Percentiles rank a stretch among this genome's conserved stretches.
These are phyloP conservation scores for Neodiprion virginianus DNA, from an alignment of 1,140 invertebrate genomes.

Conservation along the genomic window DNA sequence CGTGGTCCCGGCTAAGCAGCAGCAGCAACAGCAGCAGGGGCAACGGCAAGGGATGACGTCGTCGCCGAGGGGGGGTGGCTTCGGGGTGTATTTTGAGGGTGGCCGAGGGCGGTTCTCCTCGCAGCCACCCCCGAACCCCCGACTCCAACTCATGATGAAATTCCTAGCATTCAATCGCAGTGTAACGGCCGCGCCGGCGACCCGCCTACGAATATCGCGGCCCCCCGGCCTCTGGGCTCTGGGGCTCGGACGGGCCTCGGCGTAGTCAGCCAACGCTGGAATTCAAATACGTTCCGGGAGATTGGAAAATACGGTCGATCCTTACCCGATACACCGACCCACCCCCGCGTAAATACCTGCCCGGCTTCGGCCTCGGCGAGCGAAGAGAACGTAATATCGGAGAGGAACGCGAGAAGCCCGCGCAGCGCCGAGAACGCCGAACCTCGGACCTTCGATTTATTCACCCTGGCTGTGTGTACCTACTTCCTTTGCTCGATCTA, in stretches of 20 bases:
- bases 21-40: background rate
- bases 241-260: background rate
- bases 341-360: constrained; percentile 9
- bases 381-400: background rate
- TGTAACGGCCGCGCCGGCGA: constrained; percentile 49
- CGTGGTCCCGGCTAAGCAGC: background rate
- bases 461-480: background rate
- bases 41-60: constrained; percentile 53
- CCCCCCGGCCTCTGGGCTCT: background rate
- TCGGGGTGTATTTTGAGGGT: constrained; percentile 37
- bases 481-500: background rate
- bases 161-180: constrained; percentile 63
- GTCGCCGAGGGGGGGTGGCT: constrained; percentile 21
- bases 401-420: background rate
- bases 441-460: constrained; percentile 1
- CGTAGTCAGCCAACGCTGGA: constrained; percentile 34
- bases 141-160: constrained; percentile 61
- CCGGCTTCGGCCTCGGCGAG: constrained; percentile 20
- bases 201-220: constrained; percentile 8
- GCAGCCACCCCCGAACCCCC: constrained; percentile 21
- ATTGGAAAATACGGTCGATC: constrained; percentile 48
- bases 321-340: constrained; percentile 23
- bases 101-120: constrained; percentile 48
- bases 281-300: constrained; percentile 46
- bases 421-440: background rate